phyloP scores from a whole-genome alignment of 2,888 invertebrate species.

The Eristalis pertinax region DNA sequence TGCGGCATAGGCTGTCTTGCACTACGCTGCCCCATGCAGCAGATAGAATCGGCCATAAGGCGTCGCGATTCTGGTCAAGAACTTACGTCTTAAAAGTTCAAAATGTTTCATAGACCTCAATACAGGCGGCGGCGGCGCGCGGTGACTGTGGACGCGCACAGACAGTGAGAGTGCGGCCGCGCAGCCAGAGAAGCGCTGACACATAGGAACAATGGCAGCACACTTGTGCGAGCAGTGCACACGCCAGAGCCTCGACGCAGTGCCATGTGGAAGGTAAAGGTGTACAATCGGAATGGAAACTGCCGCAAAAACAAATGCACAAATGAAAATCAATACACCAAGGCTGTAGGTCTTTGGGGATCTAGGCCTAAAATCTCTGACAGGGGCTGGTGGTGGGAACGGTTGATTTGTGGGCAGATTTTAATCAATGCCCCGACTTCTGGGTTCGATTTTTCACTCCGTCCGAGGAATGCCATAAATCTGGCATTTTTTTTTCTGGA shows the following conservation, averaged over 20 bases:
- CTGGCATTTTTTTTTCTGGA: too few species aligned
- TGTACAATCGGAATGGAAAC: slow-evolving; percentile 40
- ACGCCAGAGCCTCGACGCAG: not conserved
- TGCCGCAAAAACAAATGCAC: not conserved
- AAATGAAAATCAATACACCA: slow-evolving; percentile 3
- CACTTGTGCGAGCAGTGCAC: slow-evolving; percentile 21
- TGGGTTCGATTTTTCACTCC: not conserved
- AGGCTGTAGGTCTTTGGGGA: slow-evolving; percentile 17
- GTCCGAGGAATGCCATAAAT: too few species aligned
- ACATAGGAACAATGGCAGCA: slow-evolving; percentile 32
- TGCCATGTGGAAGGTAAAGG: slow-evolving; percentile 50
- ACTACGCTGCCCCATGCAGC: slow-evolving; percentile 15
- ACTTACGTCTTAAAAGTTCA: slow-evolving; percentile 73
- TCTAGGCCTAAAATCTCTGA: slow-evolving; percentile 44
- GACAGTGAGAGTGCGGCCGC: not conserved
- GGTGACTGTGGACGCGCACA: slow-evolving; percentile 11
- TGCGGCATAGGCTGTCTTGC: slow-evolving; percentile 22
- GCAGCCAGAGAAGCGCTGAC: slow-evolving; percentile 52
- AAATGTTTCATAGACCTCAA: slow-evolving; percentile 70
- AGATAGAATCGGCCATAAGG: slow-evolving; percentile 65
- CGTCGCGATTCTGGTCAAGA: slow-evolving; percentile 73
- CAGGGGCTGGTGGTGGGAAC: not conserved
- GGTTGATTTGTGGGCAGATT: slow-evolving; percentile 28
- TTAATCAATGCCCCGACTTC: slow-evolving; percentile 22
- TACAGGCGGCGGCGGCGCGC: slow-evolving; percentile 24